phyloP scores from a whole-genome alignment of 2,797 vertebrate species.

The Podarcis siculus region DNA sequence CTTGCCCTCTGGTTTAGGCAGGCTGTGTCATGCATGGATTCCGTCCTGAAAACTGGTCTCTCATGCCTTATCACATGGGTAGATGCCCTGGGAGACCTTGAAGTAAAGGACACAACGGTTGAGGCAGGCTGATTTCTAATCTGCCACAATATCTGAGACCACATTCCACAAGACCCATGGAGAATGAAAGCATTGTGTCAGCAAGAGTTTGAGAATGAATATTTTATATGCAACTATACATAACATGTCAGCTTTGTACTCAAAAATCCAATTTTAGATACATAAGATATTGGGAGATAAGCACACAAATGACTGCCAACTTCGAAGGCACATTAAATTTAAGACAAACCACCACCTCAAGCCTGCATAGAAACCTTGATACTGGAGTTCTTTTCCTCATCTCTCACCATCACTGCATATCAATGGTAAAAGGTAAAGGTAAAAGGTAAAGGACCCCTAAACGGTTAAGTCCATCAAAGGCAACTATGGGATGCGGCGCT shows the following conservation, averaged over 20 bases:
- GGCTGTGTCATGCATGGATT: slow-evolving; percentile 7
- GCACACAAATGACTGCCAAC: slow-evolving; percentile 59
- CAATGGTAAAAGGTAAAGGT: not conserved
- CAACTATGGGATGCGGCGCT: too few relatives aligned
- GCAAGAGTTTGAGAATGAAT: slow-evolving; percentile 26
- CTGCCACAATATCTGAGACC: not conserved
- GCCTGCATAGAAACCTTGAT: slow-evolving; percentile 37
- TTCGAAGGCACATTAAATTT: slow-evolving; percentile 58
- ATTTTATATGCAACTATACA: not conserved
- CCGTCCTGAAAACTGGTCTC: slow-evolving; percentile 18
- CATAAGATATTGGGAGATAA: slow-evolving; percentile 14
- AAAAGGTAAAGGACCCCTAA: too few relatives aligned
- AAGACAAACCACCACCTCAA: slow-evolving; percentile 55
- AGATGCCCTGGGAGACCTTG: slow-evolving; percentile 26
- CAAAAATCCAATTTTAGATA: slow-evolving; percentile 44
- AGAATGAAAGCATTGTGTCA: slow-evolving; percentile 28
- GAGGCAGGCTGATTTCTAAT: slow-evolving; percentile 31
- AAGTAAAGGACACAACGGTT: slow-evolving; percentile 28
- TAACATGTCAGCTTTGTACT: slow-evolving; percentile 35
- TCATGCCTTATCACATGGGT: not conserved
- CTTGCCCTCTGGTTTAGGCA: slow-evolving; percentile 37
- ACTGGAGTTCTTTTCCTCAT: slow-evolving; percentile 44
- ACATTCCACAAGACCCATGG: not conserved
- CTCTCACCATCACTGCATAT: slow-evolving; percentile 22
- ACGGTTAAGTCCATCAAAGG: too few relatives aligned